Conservation (phyloP, 2,113 vertebrate genomes). For the Nothoprocta perdicaria region DNA sequence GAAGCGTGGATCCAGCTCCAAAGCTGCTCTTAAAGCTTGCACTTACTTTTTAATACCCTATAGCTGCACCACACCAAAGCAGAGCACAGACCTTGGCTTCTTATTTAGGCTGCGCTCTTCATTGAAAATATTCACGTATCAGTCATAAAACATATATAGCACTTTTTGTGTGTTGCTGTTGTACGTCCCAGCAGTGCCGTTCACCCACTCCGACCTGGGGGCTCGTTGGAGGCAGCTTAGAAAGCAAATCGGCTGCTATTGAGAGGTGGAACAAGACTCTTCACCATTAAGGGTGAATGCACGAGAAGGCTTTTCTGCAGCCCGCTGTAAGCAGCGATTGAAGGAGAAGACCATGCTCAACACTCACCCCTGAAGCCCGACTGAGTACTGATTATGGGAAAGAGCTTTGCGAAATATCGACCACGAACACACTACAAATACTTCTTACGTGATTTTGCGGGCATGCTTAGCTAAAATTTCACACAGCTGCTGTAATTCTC, state of each 20-base stretch:
- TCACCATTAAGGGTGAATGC: not conserved
- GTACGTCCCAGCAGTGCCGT: not conserved
- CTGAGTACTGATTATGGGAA: not conserved
- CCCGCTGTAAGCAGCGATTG: not conserved
- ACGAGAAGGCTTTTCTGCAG: not conserved
- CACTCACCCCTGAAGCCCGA: not conserved
- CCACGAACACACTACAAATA: not conserved
- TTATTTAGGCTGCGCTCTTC: not conserved
- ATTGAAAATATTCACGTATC: not conserved
- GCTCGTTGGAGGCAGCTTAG: not conserved
- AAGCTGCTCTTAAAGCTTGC: not conserved
- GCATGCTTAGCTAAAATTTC: not conserved
- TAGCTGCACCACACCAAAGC: not conserved
- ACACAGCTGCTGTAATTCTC: not conserved
- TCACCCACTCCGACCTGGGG: not conserved
- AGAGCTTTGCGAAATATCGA: not conserved
- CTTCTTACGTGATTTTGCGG: not conserved
- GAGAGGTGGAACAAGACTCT: not conserved
- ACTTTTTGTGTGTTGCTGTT: fast-evolving
- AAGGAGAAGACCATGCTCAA: not conserved
- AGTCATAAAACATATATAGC: not conserved
- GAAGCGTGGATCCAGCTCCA: not conserved
- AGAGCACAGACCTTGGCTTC: not conserved
- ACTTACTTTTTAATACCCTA: not conserved
- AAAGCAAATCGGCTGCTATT: not conserved